Percentiles rank a stretch among this genome's conserved stretches.
Conservation (phyloP, 2,888 invertebrate genomes). For the Eristalis pertinax region DNA sequence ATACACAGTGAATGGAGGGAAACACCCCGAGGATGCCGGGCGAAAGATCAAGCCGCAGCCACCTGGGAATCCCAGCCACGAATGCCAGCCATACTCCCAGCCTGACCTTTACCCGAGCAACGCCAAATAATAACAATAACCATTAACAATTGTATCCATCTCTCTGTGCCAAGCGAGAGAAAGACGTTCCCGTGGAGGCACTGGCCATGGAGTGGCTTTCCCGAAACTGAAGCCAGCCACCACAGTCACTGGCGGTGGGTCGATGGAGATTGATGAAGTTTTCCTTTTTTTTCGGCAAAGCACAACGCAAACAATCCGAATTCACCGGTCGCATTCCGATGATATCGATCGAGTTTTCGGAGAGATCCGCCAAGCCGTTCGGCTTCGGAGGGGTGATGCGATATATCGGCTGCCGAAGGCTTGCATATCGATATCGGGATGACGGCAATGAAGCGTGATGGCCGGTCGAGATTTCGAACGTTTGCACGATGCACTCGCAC, state of each 20-base stretch:
- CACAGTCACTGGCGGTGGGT: conserved; percentile 3
- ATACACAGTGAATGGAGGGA: conserved; percentile 51
- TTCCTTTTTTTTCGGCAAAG: conserved; percentile 47
- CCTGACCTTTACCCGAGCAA: conserved; percentile 67
- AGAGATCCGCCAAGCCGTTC: not conserved
- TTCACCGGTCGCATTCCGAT: conserved; percentile 64
- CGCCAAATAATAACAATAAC: conserved; percentile 69
- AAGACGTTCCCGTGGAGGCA: conserved; percentile 1
- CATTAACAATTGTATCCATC: conserved; percentile 64
- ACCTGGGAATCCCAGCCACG: conserved; percentile 32
- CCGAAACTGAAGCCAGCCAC: conserved; percentile 25
- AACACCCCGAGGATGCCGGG: conserved; percentile 52
- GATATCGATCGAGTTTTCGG: conserved; percentile 62
- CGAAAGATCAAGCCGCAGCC: conserved; percentile 38
- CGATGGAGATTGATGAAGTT: conserved; percentile 67
- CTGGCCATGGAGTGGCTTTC: conserved; percentile 24
- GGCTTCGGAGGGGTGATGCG: conserved; percentile 56
- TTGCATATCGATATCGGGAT: conserved; percentile 56
- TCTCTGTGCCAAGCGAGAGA: conserved; percentile 28
- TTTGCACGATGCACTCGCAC: conserved; percentile 46
- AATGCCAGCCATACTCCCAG: conserved; percentile 13
- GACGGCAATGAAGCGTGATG: conserved; percentile 56
- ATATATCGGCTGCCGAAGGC: conserved; percentile 65
- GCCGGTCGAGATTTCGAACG: conserved; percentile 60
- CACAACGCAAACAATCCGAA: conserved; percentile 66